Base-by-base conservation (phyloP, 2,888 invertebrate species). In the Diadegma fenestrale region DNA sequence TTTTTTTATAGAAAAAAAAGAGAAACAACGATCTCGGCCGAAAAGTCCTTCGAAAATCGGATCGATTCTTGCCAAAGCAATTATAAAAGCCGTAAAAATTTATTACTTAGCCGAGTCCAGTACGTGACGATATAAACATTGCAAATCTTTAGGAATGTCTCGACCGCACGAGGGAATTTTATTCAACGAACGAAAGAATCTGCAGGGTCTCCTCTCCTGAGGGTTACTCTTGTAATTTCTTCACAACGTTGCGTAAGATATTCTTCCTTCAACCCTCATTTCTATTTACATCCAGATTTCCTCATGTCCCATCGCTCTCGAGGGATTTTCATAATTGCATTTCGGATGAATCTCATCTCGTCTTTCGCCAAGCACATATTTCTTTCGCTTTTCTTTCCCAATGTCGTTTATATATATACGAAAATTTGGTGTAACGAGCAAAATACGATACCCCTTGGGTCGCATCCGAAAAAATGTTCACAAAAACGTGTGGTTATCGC, bases 311-410 rank as follows among this genome's bases (percentile, higher is more conserved):
- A 58, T 58, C n/a, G 26, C 22, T 72, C 80, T 72, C 71, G 17
- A 8, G 85, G 71, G 85, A 58, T 68, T 82, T 54, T 73, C 51
- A 72, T 85, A 71, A 85, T 82, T 85, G 79, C 79, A 85, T 85
- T 85, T 79, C 77, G 71, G 75, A 85, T 76, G 73, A 82, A 79
- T 77, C 58, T 76, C 85, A 58, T 79, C 78, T 66, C 41, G 78
- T 75, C 71, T 71, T 48, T 58, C n/a, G 37, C 64, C 79, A 75
- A 66, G 78, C 63, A 58, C 19, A 82, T 79, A 64, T 79, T 85
- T 71, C 75, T 30, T 43, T 43, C 19, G n/a, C 26, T 71, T 48
- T 77, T 76, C 45, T 41, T 69, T 63, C 33, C 33, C 33, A 51
- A 3, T 71, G 61, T 64, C 76, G 69, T 61, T 43, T 66, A 51